Evolutionary conservation across 2,113 vertebrate species (phyloP).

Genomic region (Eurystomus gularis): DNA sequence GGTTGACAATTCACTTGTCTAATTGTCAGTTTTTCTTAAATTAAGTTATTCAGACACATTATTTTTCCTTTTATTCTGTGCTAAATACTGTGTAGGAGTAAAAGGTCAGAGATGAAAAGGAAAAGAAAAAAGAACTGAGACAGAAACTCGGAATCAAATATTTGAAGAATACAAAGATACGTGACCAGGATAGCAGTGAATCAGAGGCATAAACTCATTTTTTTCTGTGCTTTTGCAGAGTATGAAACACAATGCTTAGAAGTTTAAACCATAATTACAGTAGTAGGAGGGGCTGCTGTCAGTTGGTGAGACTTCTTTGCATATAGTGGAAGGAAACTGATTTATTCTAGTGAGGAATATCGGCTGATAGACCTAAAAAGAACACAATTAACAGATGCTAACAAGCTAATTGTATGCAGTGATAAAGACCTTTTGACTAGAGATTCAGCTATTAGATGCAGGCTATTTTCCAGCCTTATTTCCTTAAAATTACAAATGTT

Average conservation of each 20-base stretch:
- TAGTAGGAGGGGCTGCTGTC: not conserved
- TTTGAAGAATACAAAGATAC: not conserved
- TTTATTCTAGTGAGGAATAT: not conserved
- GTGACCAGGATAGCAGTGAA: not conserved
- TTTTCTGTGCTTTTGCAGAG: not conserved
- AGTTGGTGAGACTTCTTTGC: not conserved
- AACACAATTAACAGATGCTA: not conserved
- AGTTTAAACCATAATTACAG: not conserved
- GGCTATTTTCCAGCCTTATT: not conserved
- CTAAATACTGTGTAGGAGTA: conserved; percentile 1
- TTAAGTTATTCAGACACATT: not conserved
- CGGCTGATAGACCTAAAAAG: not conserved
- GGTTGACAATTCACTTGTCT: not conserved
- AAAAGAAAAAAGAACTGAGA: not conserved
- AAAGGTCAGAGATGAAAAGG: conserved; percentile 5
- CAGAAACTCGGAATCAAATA: conserved; percentile 1
- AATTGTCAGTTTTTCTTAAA: not conserved
- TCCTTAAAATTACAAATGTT: not conserved
- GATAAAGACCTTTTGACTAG: not conserved
- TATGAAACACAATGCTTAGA: not conserved
- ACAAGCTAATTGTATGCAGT: not conserved
- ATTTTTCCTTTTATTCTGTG: not conserved
- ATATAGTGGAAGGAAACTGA: not conserved
- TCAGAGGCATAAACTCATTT: not conserved
- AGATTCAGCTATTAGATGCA: not conserved